These are phyloP conservation scores for Chrysogorgia sp. DNA, from an alignment of 92 coral and sea anemone genomes.

Conservation along the genomic window DNA sequence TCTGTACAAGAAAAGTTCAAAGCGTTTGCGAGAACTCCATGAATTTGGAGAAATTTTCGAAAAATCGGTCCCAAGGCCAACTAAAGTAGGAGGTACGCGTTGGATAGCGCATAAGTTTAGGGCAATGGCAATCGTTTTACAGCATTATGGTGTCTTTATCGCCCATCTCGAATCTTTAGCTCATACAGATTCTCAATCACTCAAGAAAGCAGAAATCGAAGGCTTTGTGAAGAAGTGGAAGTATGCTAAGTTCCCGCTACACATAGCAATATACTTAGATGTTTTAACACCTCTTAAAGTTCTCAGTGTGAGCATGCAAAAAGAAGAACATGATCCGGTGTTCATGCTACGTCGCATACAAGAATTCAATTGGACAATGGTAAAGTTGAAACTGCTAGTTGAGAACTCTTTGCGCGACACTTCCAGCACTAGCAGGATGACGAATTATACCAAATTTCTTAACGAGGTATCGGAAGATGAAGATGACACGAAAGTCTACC, in stretches of 20 bases:
- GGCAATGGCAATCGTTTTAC: constrained; percentile 15
- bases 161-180: constrained; percentile 11
- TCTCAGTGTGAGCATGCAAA: constrained; percentile 7
- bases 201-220: constrained; percentile 24
- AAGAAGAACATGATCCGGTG: constrained; percentile 12
- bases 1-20: constrained; percentile 4
- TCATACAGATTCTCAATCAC: background rate
- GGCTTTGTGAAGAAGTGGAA: constrained; percentile 8
- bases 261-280: background rate
- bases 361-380: constrained; percentile 1
- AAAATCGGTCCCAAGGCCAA: constrained; percentile 23
- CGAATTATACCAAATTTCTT: constrained; percentile 2
- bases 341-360: background rate
- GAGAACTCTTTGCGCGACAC: background rate
- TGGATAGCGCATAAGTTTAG: constrained; percentile 25
- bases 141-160: constrained; percentile 7
- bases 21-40: constrained; percentile 15
- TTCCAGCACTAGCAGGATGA: background rate
- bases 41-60: constrained; percentile 11
- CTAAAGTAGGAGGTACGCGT: constrained; percentile 31
- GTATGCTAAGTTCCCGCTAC: constrained; percentile 1
- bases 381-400: background rate
- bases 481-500: background rate
- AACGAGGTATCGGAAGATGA: background rate
- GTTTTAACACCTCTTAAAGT: background rate